Base-by-base conservation (phyloP, 2,888 invertebrate genomes). In the Philhelius pedissequus region DNA sequence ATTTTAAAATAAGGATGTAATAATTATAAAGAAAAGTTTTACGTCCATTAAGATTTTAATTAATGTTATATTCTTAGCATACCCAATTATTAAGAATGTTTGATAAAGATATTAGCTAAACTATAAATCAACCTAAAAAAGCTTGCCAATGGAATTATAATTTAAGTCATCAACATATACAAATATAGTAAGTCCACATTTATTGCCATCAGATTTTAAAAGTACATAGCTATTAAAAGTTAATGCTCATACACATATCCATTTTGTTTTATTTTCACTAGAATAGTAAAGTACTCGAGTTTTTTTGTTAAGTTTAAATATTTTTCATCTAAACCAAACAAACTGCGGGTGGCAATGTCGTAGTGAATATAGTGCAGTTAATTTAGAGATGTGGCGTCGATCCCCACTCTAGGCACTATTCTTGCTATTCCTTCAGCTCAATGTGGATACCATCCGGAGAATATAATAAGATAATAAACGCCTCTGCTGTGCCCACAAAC, bases 31-130 rank as follows among this genome's bases (percentile, higher is more conserved):
- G 66, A 32, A 73, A 62, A 40, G 45, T 48, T 45, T 52, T 22
- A 77, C 77, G 82, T 82, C 82, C 82, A 77, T 68, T 62, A 48
- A 48, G 15, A 66, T 60, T 78, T 30, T 64, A 43, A 32, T 9
- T 43, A 6, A 27, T 27, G 9, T 4, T 27, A 25, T 15, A 40
- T 56, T 20, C 30, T 20, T 25, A 27, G 30, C 11, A 43, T 30
- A 43, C 9, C 6, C 6, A 62, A 11, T 11, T 11, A 43, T 43
- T n/a, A 43, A 43, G 43, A 30, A 62, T 62, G 43, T 62, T 27
- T 27, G 43, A 22, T 58, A 38, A 35, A 38, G 25, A 56, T 6
- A 58, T 43, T 27, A 62, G 56, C 56, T 11, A 56, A 56, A 35
- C 32, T 27, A 27, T 52, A 27, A n/a, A 52, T 15, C n/a, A 27